These are phyloP conservation scores for Scaptomyza graminum DNA, from an alignment of 1,140 invertebrate genomes.

Conservation along the genomic window DNA sequence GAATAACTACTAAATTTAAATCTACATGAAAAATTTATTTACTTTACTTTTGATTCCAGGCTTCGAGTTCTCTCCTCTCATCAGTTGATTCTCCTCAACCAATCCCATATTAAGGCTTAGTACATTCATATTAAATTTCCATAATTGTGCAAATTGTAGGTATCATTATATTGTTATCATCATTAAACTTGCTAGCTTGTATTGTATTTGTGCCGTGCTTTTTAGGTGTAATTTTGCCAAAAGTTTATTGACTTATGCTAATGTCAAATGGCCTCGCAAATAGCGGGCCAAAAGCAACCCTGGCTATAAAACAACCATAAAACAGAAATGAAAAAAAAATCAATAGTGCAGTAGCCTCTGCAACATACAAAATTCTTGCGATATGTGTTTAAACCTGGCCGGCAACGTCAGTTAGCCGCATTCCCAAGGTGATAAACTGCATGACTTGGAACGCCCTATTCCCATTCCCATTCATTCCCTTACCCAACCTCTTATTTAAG, in stretches of 20 bases:
- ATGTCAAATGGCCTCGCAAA: slow-evolving; percentile 15
- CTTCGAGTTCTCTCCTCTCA: too few relatives aligned
- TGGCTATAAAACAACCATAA: slow-evolving; percentile 1
- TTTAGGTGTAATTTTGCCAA: neutral
- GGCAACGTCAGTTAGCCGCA: slow-evolving; percentile 47
- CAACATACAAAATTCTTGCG: slow-evolving; percentile 1
- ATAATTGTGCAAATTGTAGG: neutral
- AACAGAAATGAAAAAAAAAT: slow-evolving; percentile 43
- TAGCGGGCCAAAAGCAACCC: neutral
- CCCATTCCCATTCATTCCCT: too few relatives aligned
- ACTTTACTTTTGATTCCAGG: too few relatives aligned
- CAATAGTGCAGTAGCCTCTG: slow-evolving; percentile 71
- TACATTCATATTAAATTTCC: neutral
- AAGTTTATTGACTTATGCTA: slow-evolving; percentile 48
- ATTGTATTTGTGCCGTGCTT: neutral
- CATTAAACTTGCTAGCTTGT: slow-evolving; percentile 1
- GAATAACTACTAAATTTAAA: too few relatives aligned
- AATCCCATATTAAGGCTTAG: neutral
- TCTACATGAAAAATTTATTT: too few relatives aligned
- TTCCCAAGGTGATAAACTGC: slow-evolving; percentile 66
- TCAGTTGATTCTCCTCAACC: neutral
- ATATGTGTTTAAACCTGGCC: slow-evolving; percentile 12
- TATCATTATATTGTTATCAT: slow-evolving; percentile 7
- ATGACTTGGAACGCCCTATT: slow-evolving; percentile 6
- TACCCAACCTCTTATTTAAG: neutral